These are phyloP conservation scores for Osmoderma eremita DNA, from an alignment of 2,888 invertebrate genomes.

Conservation along the genomic window DNA sequence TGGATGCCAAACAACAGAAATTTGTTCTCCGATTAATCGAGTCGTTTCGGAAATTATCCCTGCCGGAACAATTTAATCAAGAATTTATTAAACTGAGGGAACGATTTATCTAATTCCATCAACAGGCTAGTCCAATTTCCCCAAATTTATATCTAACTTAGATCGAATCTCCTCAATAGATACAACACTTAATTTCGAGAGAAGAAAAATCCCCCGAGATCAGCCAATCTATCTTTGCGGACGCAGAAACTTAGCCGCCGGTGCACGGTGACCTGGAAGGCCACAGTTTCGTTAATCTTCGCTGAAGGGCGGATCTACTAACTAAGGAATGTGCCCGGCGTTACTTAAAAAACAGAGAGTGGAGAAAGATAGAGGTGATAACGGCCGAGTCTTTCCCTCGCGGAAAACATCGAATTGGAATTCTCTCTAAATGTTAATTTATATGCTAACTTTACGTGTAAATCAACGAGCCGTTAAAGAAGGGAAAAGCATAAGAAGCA, in stretches of 20 bases:
- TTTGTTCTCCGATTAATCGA: too few species aligned
- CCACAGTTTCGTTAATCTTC: constrained; percentile 29
- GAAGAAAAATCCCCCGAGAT: constrained; percentile 32
- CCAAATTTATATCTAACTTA: constrained; percentile 26
- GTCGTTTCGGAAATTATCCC: not conserved
- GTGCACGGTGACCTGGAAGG: constrained; percentile 7
- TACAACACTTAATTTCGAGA: constrained; percentile 35
- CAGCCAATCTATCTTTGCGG: constrained; percentile 31
- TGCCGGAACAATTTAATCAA: constrained; percentile 3
- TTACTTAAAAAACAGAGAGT: constrained; percentile 19
- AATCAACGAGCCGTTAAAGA: not conserved
- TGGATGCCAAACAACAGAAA: too few species aligned
- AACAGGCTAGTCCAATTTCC: constrained; percentile 32
- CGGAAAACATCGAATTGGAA: constrained; percentile 11
- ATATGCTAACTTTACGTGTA: constrained; percentile 21
- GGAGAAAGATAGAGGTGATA: constrained; percentile 18
- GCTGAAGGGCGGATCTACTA: constrained; percentile 5
- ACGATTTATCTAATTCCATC: constrained; percentile 28
- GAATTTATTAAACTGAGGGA: constrained; percentile 24
- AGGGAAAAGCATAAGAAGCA: not conserved
- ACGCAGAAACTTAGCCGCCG: constrained; percentile 7
- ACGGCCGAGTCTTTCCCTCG: constrained; percentile 3
- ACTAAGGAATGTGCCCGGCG: constrained; percentile 11
- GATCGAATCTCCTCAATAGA: constrained; percentile 31
- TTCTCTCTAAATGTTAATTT: constrained; percentile 32